Evolutionary conservation across 2,888 invertebrate genomes (phyloP).

Genomic region (Coenonympha glycerion): DNA sequence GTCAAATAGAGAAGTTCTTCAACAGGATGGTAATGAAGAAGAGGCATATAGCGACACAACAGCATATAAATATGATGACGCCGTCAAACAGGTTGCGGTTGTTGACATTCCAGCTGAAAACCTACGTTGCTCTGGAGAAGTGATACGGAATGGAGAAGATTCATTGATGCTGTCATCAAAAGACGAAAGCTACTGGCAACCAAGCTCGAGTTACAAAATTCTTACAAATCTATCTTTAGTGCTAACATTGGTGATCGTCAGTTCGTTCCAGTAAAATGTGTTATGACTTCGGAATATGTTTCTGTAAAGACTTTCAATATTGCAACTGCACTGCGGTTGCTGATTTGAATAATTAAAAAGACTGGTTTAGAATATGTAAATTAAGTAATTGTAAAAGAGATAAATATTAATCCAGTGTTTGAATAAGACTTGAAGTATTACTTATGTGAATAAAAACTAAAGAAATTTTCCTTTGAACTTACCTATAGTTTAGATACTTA

Average conservation of each 20-base stretch:
- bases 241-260: conserved; percentile 38
- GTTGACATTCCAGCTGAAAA: conserved; percentile 51
- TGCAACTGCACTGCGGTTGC: conserved; percentile 17
- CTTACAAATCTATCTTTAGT: conserved; percentile 40
- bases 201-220: conserved; percentile 41
- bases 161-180: conserved; percentile 66
- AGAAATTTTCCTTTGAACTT: too few species aligned
- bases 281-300: neutral
- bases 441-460: neutral
- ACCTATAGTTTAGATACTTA: too few species aligned
- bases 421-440: neutral
- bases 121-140: conserved; percentile 51
- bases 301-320: conserved; percentile 21
- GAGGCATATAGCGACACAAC: conserved; percentile 42
- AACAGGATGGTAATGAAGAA: conserved; percentile 44
- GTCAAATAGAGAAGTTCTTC: conserved; percentile 38
- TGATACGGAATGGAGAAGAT: conserved; percentile 56
- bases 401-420: conserved; percentile 10
- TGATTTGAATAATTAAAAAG: conserved; percentile 45
- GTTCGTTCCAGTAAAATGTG: conserved; percentile 28
- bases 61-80: conserved; percentile 46
- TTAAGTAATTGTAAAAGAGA: conserved; percentile 41
- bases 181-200: conserved; percentile 58
- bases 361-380: conserved; percentile 61
- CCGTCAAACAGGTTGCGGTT: conserved; percentile 48